Percentiles rank a stretch among this genome's conserved stretches.
phyloP scores from a whole-genome alignment of 2,113 vertebrate species.

The Psophia crepitans region DNA sequence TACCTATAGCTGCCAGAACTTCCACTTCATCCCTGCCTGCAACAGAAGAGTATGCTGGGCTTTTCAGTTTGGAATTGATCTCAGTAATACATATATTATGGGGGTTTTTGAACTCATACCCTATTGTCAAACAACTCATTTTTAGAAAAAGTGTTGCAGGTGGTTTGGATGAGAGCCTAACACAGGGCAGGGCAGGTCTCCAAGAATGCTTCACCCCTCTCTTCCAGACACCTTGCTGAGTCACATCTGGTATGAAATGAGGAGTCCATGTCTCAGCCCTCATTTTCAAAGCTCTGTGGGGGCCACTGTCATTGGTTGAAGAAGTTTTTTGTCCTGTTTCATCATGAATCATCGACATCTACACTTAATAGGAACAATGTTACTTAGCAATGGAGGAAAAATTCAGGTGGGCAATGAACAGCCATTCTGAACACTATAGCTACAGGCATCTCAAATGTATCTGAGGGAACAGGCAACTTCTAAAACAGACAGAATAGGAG shows the following conservation, averaged over 20 bases:
- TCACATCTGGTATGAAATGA: background rate
- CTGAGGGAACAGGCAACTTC: background rate
- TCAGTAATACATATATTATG: background rate
- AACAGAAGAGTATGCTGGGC: background rate
- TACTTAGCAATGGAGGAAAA: background rate
- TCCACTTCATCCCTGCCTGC: background rate
- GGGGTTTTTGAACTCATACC: background rate
- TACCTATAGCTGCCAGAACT: background rate
- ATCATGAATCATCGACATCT: background rate
- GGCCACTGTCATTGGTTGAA: background rate
- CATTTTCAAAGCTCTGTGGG: background rate
- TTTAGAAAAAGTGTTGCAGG: background rate
- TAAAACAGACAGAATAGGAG: background rate
- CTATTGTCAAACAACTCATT: background rate
- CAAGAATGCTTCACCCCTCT: background rate
- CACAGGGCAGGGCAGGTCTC: background rate
- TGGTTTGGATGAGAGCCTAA: background rate
- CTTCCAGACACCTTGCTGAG: background rate
- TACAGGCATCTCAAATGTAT: background rate
- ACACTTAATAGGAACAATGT: background rate
- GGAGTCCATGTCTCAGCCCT: background rate
- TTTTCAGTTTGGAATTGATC: background rate
- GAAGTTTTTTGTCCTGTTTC: background rate
- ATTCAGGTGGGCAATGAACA: background rate
- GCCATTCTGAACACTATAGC: background rate